phyloP scores from a whole-genome alignment of 2,797 vertebrate species.

The Macroramphosus scolopax region DNA sequence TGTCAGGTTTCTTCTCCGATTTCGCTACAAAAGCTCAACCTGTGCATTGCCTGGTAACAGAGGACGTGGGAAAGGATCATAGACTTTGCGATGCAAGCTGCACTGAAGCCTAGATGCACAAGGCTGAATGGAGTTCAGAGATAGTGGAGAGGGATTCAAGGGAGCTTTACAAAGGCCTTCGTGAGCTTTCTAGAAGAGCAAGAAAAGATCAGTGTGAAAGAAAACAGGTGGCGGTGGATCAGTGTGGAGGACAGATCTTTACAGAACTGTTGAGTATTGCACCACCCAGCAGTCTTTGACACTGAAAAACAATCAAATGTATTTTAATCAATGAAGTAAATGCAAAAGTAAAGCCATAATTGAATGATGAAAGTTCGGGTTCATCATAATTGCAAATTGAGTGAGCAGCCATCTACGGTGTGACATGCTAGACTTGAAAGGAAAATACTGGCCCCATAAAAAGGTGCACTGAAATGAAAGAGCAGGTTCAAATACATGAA shows the following conservation, averaged over 20 bases:
- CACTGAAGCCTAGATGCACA: conserved; percentile 22
- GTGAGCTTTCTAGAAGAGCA: too few species aligned
- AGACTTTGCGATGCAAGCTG: conserved; percentile 10
- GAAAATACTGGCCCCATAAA: conserved; percentile 1
- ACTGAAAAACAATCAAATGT: background rate
- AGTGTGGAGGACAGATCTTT: too few species aligned
- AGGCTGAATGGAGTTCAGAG: conserved; percentile 26
- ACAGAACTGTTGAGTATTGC: background rate
- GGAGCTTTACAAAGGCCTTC: too few species aligned
- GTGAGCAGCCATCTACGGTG: conserved; percentile 11
- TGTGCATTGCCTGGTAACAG: conserved; percentile 1
- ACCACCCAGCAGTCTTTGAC: background rate
- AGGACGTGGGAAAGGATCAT: too few species aligned
- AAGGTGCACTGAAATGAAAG: background rate
- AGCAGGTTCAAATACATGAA: conserved; percentile 31
- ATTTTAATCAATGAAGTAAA: conserved; percentile 6
- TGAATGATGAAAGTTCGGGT: background rate
- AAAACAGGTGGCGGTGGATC: too few species aligned
- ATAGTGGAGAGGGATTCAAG: conserved; percentile 9
- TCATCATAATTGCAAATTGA: conserved; percentile 6
- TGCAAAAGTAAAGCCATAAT: background rate
- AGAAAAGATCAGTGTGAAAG: too few species aligned
- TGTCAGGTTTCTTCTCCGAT: conserved; percentile 17
- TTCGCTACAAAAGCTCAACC: conserved; percentile 20
- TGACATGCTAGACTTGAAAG: conserved; percentile 6